phyloP scores from a whole-genome alignment of 1,140 invertebrate genomes.

The Acyrthosiphon pisum region DNA sequence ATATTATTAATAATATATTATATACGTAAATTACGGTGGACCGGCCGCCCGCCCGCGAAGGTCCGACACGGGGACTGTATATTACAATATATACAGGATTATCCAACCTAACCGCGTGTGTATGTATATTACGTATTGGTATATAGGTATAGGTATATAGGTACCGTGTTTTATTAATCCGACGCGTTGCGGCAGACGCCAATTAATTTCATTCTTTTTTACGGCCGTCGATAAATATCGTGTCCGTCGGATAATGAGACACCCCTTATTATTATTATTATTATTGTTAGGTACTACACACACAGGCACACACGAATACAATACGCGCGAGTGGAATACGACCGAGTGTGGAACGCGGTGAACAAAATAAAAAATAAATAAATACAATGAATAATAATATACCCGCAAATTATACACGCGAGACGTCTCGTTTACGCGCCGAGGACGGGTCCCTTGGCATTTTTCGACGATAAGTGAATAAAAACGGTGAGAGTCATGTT shows the following conservation, averaged over 20 bases:
- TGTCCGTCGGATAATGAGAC: slow-evolving; percentile 43
- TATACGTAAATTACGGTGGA: background rate
- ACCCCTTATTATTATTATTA: slow-evolving; percentile 21
- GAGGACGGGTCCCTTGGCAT: background rate
- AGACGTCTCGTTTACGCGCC: background rate
- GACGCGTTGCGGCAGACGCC: slow-evolving; percentile 26
- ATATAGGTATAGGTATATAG: background rate
- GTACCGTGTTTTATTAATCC: slow-evolving; percentile 24
- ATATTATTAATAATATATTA: slow-evolving; percentile 7
- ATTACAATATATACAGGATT: slow-evolving; percentile 2
- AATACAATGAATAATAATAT: slow-evolving; percentile 4
- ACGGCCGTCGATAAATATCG: slow-evolving; percentile 47
- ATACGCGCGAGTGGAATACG: background rate
- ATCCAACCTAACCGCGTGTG: background rate
- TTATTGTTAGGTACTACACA: background rate
- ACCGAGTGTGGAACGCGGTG: background rate
- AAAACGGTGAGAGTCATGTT: background rate
- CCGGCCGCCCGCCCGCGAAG: slow-evolving; percentile 31
- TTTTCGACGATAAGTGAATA: slow-evolving; percentile 4
- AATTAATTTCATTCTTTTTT: slow-evolving; percentile 49
- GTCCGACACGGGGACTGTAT: background rate
- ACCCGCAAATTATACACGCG: slow-evolving; percentile 31
- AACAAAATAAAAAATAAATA: background rate
- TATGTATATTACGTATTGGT: background rate
- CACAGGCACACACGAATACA: background rate